Evolutionary conservation across 2,797 vertebrate species (phyloP), one percentile per base, ranked within the genome.

Genomic region (Scarus forsteni): DNA sequence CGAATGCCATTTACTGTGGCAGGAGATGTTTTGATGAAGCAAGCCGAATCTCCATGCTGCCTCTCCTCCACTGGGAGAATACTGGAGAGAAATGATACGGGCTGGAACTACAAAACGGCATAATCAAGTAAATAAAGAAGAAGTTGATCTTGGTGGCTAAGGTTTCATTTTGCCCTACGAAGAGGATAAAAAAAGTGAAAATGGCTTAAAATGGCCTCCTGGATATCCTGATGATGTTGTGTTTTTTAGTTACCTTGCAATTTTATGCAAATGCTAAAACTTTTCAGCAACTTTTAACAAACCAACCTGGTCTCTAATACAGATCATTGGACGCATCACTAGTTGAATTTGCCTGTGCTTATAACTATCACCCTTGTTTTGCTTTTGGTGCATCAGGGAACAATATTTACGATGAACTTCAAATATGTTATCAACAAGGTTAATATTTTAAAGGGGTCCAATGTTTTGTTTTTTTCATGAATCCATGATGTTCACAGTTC

Each of bases 11-110:
- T 89, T 88, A 82, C 67, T 58, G 66, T 81, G 74, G 82, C 75
- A 73, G 19, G 68, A 81, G 77, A 84, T 83, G 80, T 80, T 91
- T 79, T 73, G 86, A 88, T 85, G 81, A 74, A 88, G 79, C 77
- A 43, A 56, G 58, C 74, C 74, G 77, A 70, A 77, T 87, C 79
- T 60, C 66, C 65, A n/a, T 39, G 44, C 64, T 39, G 44, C 64
- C 69, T 80, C 69, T 43, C 38, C 40, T 77, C 40, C 56, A 5
- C 75, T 43, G 65, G 86, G 73, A 85, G 54, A 50, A 62, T 77
- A 67, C 40, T 60, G 48, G 10, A 5, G 65, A 67, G 62, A 71
- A 79, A 71, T 83, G 56, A 67, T 27, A 45, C 49, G 39, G 35
- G 36, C 48, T 46, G 45, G 51, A 55, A 59, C 61, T 50, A 65